Evolutionary conservation across 2,888 invertebrate species (phyloP), one percentile per base, ranked within the genome.

Genomic region (Cantharis flavilabris): DNA sequence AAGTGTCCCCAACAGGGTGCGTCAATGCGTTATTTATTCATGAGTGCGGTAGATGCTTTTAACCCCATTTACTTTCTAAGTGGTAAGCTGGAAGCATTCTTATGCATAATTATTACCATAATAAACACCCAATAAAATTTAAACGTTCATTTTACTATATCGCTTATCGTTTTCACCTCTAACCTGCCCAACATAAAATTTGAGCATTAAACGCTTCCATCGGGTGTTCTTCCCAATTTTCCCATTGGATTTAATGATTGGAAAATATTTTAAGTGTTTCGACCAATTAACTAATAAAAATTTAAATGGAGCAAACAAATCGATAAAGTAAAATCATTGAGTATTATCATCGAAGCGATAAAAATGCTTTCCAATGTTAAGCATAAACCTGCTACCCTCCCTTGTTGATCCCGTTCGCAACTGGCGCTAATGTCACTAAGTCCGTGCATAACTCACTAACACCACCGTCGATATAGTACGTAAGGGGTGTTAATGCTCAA

Each of bases 401-500:
- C 85, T 84, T 81, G 82, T 82, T 82, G 79, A 80, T 80, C 73
- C 74, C 75, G 69, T 69, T 76, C 77, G 80, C 82, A 83, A 76
- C 78, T 77, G 83, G 77, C 80, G 78, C 80, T 72, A 65, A 80
- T 81, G 80, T 78, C 80, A 78, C 76, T 77, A 78, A 75, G 76
- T 76, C 75, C 71, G 73, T 79, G 80, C 74, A 77, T 77, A 77
- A 77, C 76, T 78, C 80, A 76, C 76, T 73, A 74, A 78, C 77
- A 78, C 80, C 73, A 74, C 72, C 62, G 75, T 62, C 77, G 62
- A 70, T 72, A 73, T 65, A 49, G 28, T 62, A 76, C 74, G 64
- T 76, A 79, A 67, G 83, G 88, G 87, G 87, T 86, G 87, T 86
- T 89, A 88, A 89, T 88, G 88, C 87, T 87, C 85, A 89, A 89